phyloP scores from a whole-genome alignment of 2,797 vertebrate genomes.

The Hippocampus kuda region DNA sequence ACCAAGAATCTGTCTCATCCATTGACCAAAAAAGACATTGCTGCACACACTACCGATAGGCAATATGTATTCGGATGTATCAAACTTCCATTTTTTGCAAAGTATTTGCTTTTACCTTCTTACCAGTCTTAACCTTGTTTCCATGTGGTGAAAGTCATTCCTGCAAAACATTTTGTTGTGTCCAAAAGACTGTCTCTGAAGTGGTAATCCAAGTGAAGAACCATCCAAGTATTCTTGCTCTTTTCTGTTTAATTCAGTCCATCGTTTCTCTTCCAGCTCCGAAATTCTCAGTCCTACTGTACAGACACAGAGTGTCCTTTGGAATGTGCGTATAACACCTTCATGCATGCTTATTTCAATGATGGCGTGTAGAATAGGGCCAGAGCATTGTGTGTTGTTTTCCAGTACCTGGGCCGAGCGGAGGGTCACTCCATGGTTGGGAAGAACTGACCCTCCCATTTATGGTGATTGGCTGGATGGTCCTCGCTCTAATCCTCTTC shows the following conservation, averaged over 20 bases:
- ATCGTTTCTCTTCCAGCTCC: constrained; percentile 69
- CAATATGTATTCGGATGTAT: no score
- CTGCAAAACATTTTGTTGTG: no score
- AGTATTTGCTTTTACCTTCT: no score
- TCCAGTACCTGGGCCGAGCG: constrained; percentile 84
- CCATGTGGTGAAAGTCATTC: no score
- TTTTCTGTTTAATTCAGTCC: background rate
- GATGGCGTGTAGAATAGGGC: background rate
- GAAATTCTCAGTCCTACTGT: constrained; percentile 94
- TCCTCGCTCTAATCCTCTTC: constrained; percentile 83
- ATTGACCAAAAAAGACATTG: no score
- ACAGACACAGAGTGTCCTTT: constrained; percentile 69
- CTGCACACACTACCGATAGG: no score
- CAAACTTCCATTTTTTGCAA: no score
- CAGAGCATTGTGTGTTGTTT: constrained; percentile 10
- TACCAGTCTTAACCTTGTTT: no score
- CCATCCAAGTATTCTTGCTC: no score
- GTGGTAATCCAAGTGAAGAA: no score
- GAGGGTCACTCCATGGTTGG: constrained; percentile 47
- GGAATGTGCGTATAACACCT: constrained; percentile 58
- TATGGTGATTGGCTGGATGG: constrained; percentile 88
- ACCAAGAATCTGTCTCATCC: no score
- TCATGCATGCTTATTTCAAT: background rate
- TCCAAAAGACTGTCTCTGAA: no score
- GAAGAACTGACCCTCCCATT: constrained; percentile 78